Conservation (phyloP, 1,140 invertebrate genomes). For the Agraylea sexmaculata region DNA sequence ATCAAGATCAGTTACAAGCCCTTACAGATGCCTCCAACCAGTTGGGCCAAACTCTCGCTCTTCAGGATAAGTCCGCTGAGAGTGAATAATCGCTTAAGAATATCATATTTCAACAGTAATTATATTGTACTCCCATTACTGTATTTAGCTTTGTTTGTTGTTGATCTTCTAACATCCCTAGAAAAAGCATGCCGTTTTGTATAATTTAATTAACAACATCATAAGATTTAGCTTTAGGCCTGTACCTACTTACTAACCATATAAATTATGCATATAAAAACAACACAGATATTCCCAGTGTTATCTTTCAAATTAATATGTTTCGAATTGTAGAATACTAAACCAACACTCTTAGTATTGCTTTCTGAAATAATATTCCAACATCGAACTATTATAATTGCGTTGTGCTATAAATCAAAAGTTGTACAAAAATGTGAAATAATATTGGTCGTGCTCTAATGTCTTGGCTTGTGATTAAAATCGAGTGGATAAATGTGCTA, state of each 20-base stretch:
- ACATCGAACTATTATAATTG: constrained; percentile 6
- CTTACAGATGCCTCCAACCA: constrained; percentile 38
- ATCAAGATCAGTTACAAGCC: constrained; percentile 35
- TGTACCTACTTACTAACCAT: not conserved
- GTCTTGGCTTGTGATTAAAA: constrained; percentile 11
- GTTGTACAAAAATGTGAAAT: not conserved
- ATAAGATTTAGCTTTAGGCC: not conserved
- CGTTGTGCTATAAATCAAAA: constrained; percentile 9
- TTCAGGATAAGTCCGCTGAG: constrained; percentile 23
- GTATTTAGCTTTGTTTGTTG: not conserved
- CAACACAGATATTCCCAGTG: not conserved
- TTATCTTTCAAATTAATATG: not conserved
- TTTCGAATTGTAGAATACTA: constrained; percentile 4
- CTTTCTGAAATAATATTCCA: constrained; percentile 7
- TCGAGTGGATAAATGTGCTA: constrained; percentile 8
- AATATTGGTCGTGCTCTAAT: constrained; percentile 9
- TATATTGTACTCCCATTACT: no score
- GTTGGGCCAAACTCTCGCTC: constrained; percentile 31
- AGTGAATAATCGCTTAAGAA: not conserved
- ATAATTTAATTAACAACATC: no score
- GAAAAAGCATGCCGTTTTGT: no score
- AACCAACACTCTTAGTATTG: constrained; percentile 12
- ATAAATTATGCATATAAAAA: not conserved
- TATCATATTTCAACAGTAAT: constrained; percentile 19
- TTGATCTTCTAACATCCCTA: no score